Evolutionary conservation across 2,113 vertebrate species (phyloP).

Genomic region (Cavia porcellus): DNA sequence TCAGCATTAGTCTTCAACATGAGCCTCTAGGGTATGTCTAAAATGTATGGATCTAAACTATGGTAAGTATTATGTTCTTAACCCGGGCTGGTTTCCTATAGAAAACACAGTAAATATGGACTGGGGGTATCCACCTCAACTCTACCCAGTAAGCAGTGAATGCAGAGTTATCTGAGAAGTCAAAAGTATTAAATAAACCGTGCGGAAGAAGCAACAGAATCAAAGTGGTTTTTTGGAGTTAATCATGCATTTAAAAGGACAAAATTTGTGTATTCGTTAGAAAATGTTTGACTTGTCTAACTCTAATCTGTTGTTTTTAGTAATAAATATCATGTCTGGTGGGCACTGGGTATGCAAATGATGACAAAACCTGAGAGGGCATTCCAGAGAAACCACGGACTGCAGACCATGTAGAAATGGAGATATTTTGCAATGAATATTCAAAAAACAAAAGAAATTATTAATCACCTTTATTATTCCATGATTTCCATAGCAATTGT

Average conservation of each 20-base stretch:
- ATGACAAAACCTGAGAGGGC: conserved; percentile 26
- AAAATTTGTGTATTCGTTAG: background rate
- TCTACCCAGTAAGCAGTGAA: background rate
- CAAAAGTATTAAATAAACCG: background rate
- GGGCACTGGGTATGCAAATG: background rate
- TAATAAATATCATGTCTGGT: background rate
- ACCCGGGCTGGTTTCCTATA: background rate
- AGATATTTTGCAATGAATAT: conserved; percentile 1
- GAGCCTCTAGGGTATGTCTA: no score
- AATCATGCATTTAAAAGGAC: conserved; percentile 14
- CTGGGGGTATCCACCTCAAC: background rate
- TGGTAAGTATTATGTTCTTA: background rate
- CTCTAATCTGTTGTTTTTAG: background rate
- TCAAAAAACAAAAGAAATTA: conserved; percentile 37
- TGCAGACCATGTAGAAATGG: background rate
- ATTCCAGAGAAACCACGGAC: conserved; percentile 35
- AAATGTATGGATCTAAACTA: background rate
- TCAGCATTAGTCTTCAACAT: background rate
- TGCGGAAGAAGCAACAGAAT: background rate
- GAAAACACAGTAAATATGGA: background rate
- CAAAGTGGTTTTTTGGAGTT: background rate
- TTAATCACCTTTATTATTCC: background rate
- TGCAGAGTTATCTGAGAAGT: background rate
- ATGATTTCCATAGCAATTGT: conserved; percentile 57
- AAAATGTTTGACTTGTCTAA: background rate